These are phyloP conservation scores for Phycodurus eques DNA, from an alignment of 2,113 vertebrate species.

Conservation along the genomic window DNA sequence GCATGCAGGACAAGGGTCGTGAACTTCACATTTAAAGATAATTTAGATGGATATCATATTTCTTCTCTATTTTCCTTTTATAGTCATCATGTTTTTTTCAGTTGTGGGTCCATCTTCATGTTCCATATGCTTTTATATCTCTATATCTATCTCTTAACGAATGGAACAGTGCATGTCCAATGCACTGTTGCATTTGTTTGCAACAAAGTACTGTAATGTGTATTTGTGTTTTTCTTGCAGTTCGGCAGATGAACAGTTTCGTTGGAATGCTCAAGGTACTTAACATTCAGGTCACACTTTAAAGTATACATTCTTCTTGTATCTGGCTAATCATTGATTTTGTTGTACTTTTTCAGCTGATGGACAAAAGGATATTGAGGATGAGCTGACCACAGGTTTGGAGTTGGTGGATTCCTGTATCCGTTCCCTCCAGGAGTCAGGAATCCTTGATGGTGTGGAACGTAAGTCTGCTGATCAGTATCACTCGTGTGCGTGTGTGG, in stretches of 20 bases:
- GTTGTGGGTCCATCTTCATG: not conserved
- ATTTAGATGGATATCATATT: too few species aligned
- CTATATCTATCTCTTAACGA: too few species aligned
- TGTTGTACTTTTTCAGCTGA: constrained; percentile 63
- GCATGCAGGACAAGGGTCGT: too few species aligned
- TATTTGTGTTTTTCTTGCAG: constrained; percentile 68
- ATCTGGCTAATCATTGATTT: not conserved
- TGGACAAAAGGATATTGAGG: constrained; percentile 98
- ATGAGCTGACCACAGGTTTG: constrained; percentile 93
- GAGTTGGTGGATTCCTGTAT: constrained; percentile 98
- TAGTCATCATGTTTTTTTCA: too few species aligned
- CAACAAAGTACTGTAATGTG: not conserved
- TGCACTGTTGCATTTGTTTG: not conserved
- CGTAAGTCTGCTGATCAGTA: constrained; percentile 74
- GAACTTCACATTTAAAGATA: too few species aligned
- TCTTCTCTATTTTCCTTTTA: too few species aligned
- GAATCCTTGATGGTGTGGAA: constrained; percentile 90
- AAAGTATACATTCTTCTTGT: not conserved
- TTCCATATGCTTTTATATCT: not conserved
- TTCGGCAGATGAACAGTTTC: constrained; percentile 94
- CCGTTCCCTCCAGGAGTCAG: constrained; percentile 94
- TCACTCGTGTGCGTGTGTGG: not conserved
- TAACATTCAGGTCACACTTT: not conserved
- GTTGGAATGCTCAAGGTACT: constrained; percentile 96
- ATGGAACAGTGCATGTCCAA: too few species aligned